Conservation (phyloP, 2,888 invertebrate species). For the Subacronicta megacephala region DNA sequence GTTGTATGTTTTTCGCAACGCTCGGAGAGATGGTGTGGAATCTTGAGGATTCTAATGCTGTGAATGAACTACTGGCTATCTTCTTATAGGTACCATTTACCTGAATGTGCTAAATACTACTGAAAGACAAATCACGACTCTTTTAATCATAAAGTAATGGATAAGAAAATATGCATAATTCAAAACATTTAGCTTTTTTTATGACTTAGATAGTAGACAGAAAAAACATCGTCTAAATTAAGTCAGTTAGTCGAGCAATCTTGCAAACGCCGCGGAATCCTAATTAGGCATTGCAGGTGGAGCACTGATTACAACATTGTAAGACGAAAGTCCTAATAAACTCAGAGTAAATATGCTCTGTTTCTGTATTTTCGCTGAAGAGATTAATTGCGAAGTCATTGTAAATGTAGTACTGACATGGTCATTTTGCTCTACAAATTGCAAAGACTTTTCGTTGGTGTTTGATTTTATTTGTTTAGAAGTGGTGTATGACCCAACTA, state of each 20-base stretch:
- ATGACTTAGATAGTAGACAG: constrained; percentile 5
- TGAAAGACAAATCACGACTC: not conserved
- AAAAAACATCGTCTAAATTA: constrained; percentile 31
- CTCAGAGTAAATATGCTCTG: constrained; percentile 37
- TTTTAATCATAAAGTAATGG: too few relatives aligned
- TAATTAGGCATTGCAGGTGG: constrained; percentile 71
- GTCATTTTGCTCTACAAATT: constrained; percentile 14
- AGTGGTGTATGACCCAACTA: not conserved
- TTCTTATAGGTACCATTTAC: constrained; percentile 1
- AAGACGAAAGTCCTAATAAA: constrained; percentile 63
- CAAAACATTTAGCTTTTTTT: too few relatives aligned
- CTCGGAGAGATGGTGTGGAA: constrained; percentile 9
- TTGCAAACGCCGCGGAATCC: constrained; percentile 57
- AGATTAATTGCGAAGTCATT: constrained; percentile 19
- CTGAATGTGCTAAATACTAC: not conserved
- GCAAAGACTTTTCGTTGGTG: constrained; percentile 19
- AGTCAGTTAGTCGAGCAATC: constrained; percentile 37
- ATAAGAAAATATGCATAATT: too few relatives aligned
- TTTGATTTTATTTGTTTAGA: constrained; percentile 1
- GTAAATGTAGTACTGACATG: constrained; percentile 26
- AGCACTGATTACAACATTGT: constrained; percentile 68
- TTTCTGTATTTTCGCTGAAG: constrained; percentile 23
- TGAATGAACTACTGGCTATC: not conserved
- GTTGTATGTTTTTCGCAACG: constrained; percentile 2
- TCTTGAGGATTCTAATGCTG: constrained; percentile 10